These are phyloP conservation scores for Sitophilus oryzae DNA, from an alignment of 1,140 invertebrate genomes.

Conservation along the genomic window DNA sequence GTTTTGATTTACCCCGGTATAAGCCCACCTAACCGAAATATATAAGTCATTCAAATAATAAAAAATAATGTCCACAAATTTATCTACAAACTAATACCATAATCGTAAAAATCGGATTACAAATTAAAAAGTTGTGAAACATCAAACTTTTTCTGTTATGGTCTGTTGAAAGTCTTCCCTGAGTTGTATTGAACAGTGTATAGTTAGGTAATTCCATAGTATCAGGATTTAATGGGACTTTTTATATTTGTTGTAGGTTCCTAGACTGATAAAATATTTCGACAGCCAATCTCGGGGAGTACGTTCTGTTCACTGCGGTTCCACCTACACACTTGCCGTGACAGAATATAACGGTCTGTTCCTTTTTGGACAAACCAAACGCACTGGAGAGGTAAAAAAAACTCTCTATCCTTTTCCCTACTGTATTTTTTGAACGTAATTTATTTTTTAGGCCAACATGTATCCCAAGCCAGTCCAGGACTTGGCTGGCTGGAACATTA, in stretches of 20 bases:
- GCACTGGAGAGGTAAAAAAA: conserved; percentile 65
- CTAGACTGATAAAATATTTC: conserved; percentile 83
- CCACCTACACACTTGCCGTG: conserved; percentile 78
- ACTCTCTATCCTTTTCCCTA: neutral
- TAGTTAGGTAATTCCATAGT: too few species aligned
- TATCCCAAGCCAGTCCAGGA: conserved; percentile 93
- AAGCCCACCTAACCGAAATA: too few species aligned
- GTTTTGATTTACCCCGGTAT: too few species aligned
- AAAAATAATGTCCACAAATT: too few species aligned
- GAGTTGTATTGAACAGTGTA: too few species aligned
- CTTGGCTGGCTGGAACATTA: conserved; percentile 83
- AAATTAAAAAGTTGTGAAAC: too few species aligned
- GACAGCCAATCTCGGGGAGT: conserved; percentile 78
- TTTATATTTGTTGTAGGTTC: conserved; percentile 53
- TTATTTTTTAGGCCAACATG: conserved; percentile 68
- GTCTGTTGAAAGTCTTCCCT: too few species aligned
- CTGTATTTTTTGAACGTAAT: neutral
- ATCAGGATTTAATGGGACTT: neutral
- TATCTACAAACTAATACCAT: too few species aligned
- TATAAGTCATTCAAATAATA: too few species aligned
- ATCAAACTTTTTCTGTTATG: too few species aligned
- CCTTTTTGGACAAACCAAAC: conserved; percentile 87
- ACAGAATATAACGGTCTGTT: conserved; percentile 72
- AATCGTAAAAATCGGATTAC: too few species aligned
- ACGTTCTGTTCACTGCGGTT: conserved; percentile 72